A percentile compares a stretch with the other conserved stretches of the same genome.
phyloP scores from a whole-genome alignment of 2,113 vertebrate genomes.

The Lasiurus cinereus region DNA sequence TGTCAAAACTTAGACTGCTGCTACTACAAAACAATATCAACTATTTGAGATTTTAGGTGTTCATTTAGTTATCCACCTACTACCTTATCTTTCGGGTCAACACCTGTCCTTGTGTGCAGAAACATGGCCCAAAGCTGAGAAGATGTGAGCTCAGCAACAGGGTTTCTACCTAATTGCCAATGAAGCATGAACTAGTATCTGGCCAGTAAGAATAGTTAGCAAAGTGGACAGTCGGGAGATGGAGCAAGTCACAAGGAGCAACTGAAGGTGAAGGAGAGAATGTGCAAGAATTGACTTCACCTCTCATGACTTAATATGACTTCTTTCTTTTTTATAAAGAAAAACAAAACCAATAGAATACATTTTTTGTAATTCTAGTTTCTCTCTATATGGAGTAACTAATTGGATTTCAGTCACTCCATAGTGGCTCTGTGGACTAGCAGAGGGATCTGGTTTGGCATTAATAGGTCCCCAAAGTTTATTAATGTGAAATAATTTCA shows the following conservation, averaged over 20 bases:
- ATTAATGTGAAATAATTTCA: conserved; percentile 49
- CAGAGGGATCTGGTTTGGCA: background rate
- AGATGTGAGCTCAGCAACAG: background rate
- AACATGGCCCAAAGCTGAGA: background rate
- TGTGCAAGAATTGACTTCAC: background rate
- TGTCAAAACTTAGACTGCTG: background rate
- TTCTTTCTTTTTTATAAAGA: background rate
- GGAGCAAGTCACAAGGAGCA: background rate
- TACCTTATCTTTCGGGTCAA: background rate
- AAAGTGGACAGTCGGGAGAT: background rate
- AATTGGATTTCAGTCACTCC: background rate
- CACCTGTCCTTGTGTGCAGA: too few species aligned
- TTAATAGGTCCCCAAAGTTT: conserved; percentile 7
- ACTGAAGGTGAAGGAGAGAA: background rate
- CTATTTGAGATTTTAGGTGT: background rate
- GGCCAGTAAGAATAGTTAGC: background rate
- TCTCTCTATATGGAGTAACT: background rate
- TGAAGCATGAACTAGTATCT: background rate
- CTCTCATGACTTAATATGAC: background rate
- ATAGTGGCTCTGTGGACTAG: background rate
- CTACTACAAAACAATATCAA: background rate
- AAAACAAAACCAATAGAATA: background rate
- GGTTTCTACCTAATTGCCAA: background rate
- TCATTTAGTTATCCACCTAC: background rate
- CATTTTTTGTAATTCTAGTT: background rate